phyloP scores from a whole-genome alignment of 2,888 invertebrate genomes.

The Amiota mariae region DNA sequence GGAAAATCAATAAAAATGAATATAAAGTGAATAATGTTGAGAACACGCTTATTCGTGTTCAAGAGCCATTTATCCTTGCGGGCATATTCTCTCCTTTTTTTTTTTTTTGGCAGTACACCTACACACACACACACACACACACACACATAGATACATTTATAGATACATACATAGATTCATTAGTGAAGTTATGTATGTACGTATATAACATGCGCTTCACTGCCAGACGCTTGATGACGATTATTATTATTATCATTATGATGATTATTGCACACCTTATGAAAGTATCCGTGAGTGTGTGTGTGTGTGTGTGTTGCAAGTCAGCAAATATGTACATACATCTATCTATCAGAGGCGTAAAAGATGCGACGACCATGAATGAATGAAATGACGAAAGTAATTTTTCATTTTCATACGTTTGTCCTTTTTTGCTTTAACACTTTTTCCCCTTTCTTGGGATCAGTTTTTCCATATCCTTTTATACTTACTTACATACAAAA shows the following conservation, averaged over 20 bases:
- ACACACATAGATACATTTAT: neutral
- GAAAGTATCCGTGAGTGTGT: too few relatives aligned
- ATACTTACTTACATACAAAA: too few relatives aligned
- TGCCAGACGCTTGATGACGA: neutral
- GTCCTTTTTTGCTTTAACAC: conserved; percentile 1
- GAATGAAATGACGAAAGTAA: neutral
- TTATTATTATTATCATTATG: neutral
- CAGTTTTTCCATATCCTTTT: too few relatives aligned
- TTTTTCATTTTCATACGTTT: conserved; percentile 21
- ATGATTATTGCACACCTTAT: too few relatives aligned
- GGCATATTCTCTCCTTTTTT: neutral
- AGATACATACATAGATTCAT: neutral
- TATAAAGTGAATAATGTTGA: conserved; percentile 54
- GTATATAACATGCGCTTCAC: conserved; percentile 13
- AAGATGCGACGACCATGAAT: conserved; percentile 21
- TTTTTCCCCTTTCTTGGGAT: too few relatives aligned
- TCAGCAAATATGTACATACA: too few relatives aligned
- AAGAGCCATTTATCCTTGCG: conserved; percentile 20
- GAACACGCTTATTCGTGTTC: conserved; percentile 51
- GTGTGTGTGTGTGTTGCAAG: too few relatives aligned
- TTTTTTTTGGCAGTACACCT: neutral
- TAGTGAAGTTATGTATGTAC: neutral
- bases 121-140: too few relatives aligned
- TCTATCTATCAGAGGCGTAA: neutral
- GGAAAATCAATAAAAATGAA: conserved; percentile 62